Evolutionary conservation across 2,888 invertebrate species (phyloP).

Genomic region (Coenonympha arcania): DNA sequence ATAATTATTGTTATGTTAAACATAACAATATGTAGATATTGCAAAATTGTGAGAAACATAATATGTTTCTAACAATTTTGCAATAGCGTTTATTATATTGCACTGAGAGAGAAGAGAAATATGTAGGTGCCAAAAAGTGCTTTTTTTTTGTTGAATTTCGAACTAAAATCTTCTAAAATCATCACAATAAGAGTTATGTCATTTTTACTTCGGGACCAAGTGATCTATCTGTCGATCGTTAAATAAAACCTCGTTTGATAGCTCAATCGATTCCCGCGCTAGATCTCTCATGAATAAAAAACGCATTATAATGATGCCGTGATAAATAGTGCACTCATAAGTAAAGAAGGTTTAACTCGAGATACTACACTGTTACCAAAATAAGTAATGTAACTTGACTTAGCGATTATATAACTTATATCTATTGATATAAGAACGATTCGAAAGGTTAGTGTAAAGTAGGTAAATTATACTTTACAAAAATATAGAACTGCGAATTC

Average conservation of each 20-base stretch:
- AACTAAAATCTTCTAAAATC: not conserved
- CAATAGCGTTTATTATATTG: too few species aligned
- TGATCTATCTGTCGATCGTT: conserved; percentile 34
- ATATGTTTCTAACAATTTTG: too few species aligned
- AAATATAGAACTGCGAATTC: not conserved
- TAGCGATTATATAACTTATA: not conserved
- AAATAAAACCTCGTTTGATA: conserved; percentile 44
- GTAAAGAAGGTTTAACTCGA: conserved; percentile 14
- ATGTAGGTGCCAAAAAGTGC: too few species aligned
- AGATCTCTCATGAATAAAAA: conserved; percentile 55
- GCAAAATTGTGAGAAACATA: too few species aligned
- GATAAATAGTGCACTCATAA: conserved; percentile 31
- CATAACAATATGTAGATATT: too few species aligned
- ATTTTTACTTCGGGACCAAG: conserved; percentile 28
- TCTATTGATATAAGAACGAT: not conserved
- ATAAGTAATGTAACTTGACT: not conserved
- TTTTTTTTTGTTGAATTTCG: not conserved
- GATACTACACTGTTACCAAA: not conserved
- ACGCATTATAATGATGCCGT: conserved; percentile 41
- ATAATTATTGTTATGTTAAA: too few species aligned
- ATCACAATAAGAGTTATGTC: conserved; percentile 31
- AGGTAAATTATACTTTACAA: not conserved
- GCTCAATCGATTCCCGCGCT: conserved; percentile 47
- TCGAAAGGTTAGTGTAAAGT: not conserved
- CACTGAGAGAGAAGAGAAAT: too few species aligned